These are phyloP conservation scores for Campopleginae sp. DNA, from an alignment of 2,888 invertebrate species.

Conservation along the genomic window DNA sequence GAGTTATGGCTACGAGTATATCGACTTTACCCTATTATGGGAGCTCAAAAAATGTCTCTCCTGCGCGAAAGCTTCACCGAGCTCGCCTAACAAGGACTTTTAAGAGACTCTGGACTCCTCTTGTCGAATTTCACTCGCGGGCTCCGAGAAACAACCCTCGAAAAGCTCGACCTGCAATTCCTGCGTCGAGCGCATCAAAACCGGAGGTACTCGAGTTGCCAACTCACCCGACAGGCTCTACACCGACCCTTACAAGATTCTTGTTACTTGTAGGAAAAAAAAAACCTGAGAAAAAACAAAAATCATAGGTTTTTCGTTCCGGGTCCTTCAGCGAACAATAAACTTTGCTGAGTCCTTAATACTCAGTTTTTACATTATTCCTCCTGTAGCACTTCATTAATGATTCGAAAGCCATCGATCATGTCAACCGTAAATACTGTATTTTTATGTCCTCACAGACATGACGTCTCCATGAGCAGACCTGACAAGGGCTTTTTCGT, in stretches of 20 bases:
- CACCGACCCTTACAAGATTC: conserved; percentile 27
- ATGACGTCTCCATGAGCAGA: conserved; percentile 34
- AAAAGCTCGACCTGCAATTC: conserved; percentile 60
- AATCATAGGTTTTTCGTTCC: background rate
- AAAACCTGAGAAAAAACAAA: conserved; percentile 15
- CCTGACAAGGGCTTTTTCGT: background rate
- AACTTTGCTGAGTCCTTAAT: background rate
- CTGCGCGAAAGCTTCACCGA: conserved; percentile 48
- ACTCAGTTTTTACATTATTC: background rate
- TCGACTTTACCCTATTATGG: conserved; percentile 61
- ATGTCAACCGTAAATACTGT: conserved; percentile 31
- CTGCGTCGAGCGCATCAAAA: conserved; percentile 59
- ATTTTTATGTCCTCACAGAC: conserved; percentile 5
- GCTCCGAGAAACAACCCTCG: conserved; percentile 27
- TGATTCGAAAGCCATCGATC: conserved; percentile 25
- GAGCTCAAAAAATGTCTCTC: conserved; percentile 57
- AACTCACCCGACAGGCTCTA: conserved; percentile 34
- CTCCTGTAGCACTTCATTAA: conserved; percentile 19
- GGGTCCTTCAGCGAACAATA: background rate
- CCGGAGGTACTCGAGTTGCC: conserved; percentile 37
- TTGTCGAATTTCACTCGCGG: conserved; percentile 55
- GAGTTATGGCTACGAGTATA: conserved; percentile 20
- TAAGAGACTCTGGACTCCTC: conserved; percentile 51
- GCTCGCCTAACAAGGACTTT: conserved; percentile 64
- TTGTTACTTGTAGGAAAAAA: conserved; percentile 49